phyloP scores from a whole-genome alignment of 1,140 invertebrate species.

The Homalodisca vitripennis region DNA sequence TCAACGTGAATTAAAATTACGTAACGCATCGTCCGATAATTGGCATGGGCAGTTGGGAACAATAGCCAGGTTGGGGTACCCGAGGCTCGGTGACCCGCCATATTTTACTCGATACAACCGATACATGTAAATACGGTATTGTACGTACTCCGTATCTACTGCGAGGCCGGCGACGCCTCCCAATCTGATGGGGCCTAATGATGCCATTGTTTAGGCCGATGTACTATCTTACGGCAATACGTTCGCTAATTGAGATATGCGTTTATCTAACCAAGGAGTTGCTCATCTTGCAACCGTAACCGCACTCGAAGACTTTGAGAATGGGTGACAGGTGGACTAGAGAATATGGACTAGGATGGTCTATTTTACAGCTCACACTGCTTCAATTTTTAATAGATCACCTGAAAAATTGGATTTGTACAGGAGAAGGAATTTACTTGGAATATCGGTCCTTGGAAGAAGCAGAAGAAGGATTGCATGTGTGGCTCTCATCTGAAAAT shows the following conservation, averaged over 20 bases:
- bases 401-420: too few species aligned
- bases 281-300: too few species aligned
- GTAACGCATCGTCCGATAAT: background rate
- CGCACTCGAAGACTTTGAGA: too few species aligned
- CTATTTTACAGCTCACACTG: too few species aligned
- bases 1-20: too few species aligned
- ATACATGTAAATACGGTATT: conserved; percentile 27
- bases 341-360: too few species aligned
- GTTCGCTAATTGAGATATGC: conserved; percentile 16
- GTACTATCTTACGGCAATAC: conserved; percentile 9
- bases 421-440: too few species aligned
- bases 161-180: background rate
- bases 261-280: background rate
- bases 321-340: too few species aligned
- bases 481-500: too few species aligned
- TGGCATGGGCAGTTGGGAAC: background rate
- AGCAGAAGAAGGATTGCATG: too few species aligned
- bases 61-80: background rate
- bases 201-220: conserved; percentile 15
- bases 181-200: background rate
- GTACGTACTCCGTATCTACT: background rate
- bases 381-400: too few species aligned
- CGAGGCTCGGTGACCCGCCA: background rate
- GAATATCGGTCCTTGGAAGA: too few species aligned
- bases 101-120: conserved; percentile 16